Conservation (phyloP, 1,140 invertebrate genomes). For the Sipha flava region DNA sequence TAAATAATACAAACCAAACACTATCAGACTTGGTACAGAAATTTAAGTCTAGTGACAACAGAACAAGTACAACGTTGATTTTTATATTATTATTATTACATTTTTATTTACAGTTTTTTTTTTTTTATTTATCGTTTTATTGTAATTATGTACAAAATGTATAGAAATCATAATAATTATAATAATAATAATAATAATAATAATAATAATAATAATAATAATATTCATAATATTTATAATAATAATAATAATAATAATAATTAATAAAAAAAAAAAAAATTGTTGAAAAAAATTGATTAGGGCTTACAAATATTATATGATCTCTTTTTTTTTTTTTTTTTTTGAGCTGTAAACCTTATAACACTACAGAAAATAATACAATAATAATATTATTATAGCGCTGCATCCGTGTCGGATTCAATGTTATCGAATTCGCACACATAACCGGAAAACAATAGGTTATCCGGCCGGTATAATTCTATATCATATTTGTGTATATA, state of each 20-base stretch:
- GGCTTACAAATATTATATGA: background rate
- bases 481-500: background rate
- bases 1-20: constrained; percentile 17
- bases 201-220: background rate
- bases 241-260: background rate
- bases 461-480: background rate
- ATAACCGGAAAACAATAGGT: background rate
- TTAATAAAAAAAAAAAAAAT: background rate
- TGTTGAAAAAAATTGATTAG: background rate
- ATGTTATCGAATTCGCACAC: background rate
- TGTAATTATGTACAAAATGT: constrained; percentile 3
- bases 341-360: constrained; percentile 12
- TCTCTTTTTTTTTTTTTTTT: background rate
- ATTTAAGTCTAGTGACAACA: constrained; percentile 17
- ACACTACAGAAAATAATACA: background rate
- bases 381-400: background rate
- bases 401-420: background rate
- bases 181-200: background rate
- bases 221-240: too few species aligned
- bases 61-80: constrained; percentile 13
- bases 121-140: background rate
- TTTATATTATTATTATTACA: constrained; percentile 9
- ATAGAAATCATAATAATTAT: background rate
- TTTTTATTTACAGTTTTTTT: background rate
- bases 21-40: constrained; percentile 23